Evolutionary conservation across 53 echinoderm and acorn worm genomes (phyloP).

Genomic region (Mesocentrotus franciscanus): DNA sequence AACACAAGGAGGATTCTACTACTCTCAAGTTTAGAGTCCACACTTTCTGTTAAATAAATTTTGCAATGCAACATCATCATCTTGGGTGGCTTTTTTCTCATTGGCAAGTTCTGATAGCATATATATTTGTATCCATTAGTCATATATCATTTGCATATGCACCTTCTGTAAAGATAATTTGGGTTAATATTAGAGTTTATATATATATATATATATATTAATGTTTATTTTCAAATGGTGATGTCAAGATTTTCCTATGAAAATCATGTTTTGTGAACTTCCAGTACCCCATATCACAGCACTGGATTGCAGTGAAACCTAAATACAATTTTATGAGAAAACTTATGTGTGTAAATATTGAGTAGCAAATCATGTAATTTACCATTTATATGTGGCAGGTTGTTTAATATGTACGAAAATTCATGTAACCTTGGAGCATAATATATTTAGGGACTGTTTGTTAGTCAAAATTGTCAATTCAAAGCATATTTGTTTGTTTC

Average conservation of each 20-base stretch:
- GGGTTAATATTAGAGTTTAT: conserved; percentile 14
- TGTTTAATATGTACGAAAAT: background rate
- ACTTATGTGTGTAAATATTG: background rate
- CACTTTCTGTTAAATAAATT: background rate
- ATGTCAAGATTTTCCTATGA: background rate
- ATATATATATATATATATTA: background rate
- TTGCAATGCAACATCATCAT: background rate
- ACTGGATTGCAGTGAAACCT: conserved; percentile 32
- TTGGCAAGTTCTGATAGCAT: conserved; percentile 1
- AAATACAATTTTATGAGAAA: background rate
- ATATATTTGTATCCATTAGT: background rate
- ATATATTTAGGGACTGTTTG: background rate
- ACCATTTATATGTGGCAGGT: background rate
- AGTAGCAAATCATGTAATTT: background rate
- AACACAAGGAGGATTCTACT: too few relatives aligned
- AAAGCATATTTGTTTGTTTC: background rate
- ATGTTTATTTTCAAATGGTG: background rate
- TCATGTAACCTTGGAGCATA: background rate
- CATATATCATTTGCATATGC: background rate
- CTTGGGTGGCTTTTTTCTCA: background rate
- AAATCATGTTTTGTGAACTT: background rate
- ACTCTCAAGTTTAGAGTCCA: background rate
- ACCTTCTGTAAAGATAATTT: background rate
- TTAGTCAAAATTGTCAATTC: background rate
- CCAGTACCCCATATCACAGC: background rate